These are phyloP conservation scores for Atopsyche davidsoni DNA, from an alignment of 1,140 invertebrate genomes.

Conservation along the genomic window DNA sequence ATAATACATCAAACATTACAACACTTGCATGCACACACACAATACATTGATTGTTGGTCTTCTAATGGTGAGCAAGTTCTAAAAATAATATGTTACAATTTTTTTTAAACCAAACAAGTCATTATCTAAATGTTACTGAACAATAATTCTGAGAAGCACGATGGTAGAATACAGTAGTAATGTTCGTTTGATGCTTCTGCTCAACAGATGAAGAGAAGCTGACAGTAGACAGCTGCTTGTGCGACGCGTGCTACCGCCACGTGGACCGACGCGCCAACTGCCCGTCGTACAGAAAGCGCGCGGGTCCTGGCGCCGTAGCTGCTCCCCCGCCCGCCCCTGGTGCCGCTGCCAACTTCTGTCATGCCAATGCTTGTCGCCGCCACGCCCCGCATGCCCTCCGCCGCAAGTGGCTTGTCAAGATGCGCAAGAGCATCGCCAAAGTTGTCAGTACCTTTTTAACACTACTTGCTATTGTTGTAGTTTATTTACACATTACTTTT, in stretches of 20 bases:
- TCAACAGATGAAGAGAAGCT: slow-evolving; percentile 65
- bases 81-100: no score
- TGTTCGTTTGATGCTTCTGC: not conserved
- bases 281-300: slow-evolving; percentile 51
- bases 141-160: no score
- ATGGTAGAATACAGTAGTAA: not conserved
- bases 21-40: no score
- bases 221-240: slow-evolving; percentile 73
- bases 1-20: no score
- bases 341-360: slow-evolving; percentile 43
- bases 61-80: no score
- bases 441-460: slow-evolving; percentile 51
- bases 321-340: not conserved
- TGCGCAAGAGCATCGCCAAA: slow-evolving; percentile 63
- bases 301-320: slow-evolving; percentile 34
- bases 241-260: slow-evolving; percentile 77
- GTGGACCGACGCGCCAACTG: slow-evolving; percentile 71
- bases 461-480: no score
- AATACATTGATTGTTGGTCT: no score
- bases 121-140: no score
- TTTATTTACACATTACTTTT: no score
- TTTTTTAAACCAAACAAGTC: no score
- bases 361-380: slow-evolving; percentile 56
- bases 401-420: slow-evolving; percentile 71
- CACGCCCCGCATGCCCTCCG: slow-evolving; percentile 62